These are phyloP conservation scores for Andricus quercusramuli DNA, from an alignment of 2,888 invertebrate species.

Conservation along the genomic window DNA sequence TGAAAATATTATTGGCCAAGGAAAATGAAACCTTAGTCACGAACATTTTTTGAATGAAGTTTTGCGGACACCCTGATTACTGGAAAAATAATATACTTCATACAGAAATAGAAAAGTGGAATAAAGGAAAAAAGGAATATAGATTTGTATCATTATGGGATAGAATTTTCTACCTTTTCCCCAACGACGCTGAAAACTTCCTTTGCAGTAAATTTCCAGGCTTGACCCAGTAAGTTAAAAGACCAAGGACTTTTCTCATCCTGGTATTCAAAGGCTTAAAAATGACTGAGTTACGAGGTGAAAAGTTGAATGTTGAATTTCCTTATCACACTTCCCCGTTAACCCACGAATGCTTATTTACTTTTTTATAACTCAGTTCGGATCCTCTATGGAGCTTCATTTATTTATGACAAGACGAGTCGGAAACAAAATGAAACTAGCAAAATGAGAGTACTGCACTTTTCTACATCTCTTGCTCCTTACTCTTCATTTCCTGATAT, in stretches of 20 bases:
- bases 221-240: constrained; percentile 29
- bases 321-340: constrained; percentile 23
- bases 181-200: constrained; percentile 10
- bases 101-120: no score
- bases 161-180: neutral
- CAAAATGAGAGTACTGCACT: neutral
- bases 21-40: no score
- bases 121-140: no score
- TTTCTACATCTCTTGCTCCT: constrained; percentile 18
- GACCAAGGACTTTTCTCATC: constrained; percentile 37
- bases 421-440: constrained; percentile 1
- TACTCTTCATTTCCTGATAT: constrained; percentile 3
- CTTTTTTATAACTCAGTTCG: constrained; percentile 33
- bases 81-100: no score
- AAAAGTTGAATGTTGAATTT: constrained; percentile 34
- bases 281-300: constrained; percentile 36
- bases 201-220: constrained; percentile 17
- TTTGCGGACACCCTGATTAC: no score
- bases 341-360: constrained; percentile 31
- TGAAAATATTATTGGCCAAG: no score
- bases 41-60: no score
- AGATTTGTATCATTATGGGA: no score
- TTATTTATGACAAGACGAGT: constrained; percentile 34
- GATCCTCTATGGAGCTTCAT: constrained; percentile 11
- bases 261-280: constrained; percentile 26